phyloP scores from a whole-genome alignment of 2,797 vertebrate genomes.

The Prionace glauca region DNA sequence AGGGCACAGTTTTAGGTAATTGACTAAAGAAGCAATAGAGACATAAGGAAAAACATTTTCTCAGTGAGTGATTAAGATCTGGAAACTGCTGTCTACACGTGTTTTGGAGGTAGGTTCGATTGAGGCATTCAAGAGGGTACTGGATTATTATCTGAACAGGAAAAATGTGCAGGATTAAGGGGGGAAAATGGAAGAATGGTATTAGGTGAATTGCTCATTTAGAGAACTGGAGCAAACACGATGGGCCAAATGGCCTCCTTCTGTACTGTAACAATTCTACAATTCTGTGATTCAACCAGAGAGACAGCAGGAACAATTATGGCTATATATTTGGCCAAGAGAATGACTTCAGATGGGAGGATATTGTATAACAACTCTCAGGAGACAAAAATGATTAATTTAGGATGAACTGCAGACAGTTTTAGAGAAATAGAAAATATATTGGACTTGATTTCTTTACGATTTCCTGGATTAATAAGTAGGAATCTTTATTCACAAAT shows the following conservation, averaged over 20 bases:
- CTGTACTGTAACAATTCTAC: not conserved
- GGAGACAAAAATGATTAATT: conserved; percentile 10
- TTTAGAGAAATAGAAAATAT: not conserved
- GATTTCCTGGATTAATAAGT: not conserved
- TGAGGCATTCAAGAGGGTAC: too few species aligned
- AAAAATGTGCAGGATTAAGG: too few species aligned
- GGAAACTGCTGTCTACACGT: too few species aligned
- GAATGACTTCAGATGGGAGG: not conserved
- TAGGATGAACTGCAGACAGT: not conserved
- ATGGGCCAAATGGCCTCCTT: not conserved
- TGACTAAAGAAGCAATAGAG: too few species aligned
- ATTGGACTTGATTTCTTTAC: not conserved
- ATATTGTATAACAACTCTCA: not conserved
- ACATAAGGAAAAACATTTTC: too few species aligned
- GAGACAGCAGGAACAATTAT: not conserved
- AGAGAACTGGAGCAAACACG: not conserved
- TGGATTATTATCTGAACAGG: too few species aligned
- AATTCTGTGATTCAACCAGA: not conserved
- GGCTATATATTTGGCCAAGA: not conserved
- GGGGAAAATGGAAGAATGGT: too few species aligned
- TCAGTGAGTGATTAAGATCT: too few species aligned
- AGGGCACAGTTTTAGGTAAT: too few species aligned
- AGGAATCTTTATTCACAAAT: not conserved
- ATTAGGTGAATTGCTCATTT: not conserved
- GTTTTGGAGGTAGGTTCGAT: too few species aligned